Conservation (phyloP, 2,888 invertebrate species). For the Megastigmus dorsalis region DNA sequence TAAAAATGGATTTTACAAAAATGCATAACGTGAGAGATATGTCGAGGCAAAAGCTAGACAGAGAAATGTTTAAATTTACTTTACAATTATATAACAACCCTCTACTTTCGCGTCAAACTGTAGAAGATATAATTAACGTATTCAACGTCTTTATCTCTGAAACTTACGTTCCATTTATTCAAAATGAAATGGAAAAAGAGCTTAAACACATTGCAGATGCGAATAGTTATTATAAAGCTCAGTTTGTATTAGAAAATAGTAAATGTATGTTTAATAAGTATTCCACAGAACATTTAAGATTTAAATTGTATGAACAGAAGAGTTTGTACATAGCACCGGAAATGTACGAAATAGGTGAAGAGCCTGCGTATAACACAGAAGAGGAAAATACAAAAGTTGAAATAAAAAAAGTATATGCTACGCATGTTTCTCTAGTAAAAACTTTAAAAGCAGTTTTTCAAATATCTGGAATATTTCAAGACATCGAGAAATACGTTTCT, state of each 20-base stretch:
- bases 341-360: slow-evolving; percentile 46
- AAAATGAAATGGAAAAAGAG: slow-evolving; percentile 26
- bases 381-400: slow-evolving; percentile 26
- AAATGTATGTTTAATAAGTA: slow-evolving; percentile 37
- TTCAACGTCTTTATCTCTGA: slow-evolving; percentile 35
- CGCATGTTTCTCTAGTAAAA: slow-evolving; percentile 43
- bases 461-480: slow-evolving; percentile 1
- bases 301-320: slow-evolving; percentile 30
- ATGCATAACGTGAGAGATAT: neutral
- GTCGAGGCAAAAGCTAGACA: neutral
- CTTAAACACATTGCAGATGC: slow-evolving; percentile 9
- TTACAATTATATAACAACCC: slow-evolving; percentile 35
- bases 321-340: slow-evolving; percentile 37
- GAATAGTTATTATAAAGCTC: slow-evolving; percentile 9
- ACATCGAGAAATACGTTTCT: slow-evolving; percentile 26
- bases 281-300: slow-evolving; percentile 38
- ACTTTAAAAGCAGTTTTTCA: slow-evolving; percentile 19
- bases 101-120: slow-evolving; percentile 36
- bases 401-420: slow-evolving; percentile 40
- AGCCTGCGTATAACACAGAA: slow-evolving; percentile 8
- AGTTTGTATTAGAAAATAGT: slow-evolving; percentile 36
- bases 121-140: slow-evolving; percentile 26
- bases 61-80: neutral
- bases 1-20: neutral
- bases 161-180: slow-evolving; percentile 43